phyloP scores from a whole-genome alignment of 1,140 invertebrate species.

The Ceratosolen fusciceps region DNA sequence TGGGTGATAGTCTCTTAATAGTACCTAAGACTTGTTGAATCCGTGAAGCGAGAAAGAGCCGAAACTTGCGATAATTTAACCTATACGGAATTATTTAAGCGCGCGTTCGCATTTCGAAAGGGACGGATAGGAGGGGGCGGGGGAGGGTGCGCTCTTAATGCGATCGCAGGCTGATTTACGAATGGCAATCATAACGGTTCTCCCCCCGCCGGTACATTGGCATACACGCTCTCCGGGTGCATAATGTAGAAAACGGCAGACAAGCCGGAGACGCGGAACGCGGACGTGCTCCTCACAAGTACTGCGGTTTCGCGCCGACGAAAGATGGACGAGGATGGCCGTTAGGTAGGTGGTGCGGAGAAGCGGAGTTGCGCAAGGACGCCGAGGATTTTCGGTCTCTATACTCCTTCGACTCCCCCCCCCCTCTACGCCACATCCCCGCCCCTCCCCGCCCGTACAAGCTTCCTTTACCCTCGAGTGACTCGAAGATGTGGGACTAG shows the following conservation, averaged over 20 bases:
- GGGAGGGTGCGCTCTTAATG: conserved; percentile 2
- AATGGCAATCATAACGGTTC: conserved; percentile 35
- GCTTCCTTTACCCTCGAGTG: too few relatives aligned
- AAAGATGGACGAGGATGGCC: conserved; percentile 1
- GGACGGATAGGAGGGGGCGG: too few relatives aligned
- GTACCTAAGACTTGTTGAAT: too few relatives aligned
- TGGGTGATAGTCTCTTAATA: too few relatives aligned
- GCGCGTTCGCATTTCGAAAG: conserved; percentile 38
- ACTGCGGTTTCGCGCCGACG: conserved; percentile 16
- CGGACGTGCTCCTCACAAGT: background rate
- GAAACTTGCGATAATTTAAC: background rate
- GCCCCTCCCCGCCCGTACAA: too few relatives aligned
- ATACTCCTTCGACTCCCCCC: background rate
- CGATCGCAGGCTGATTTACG: conserved; percentile 33
- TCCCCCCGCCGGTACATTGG: background rate
- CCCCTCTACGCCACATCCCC: too few relatives aligned
- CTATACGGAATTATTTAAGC: background rate
- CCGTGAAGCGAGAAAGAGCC: background rate
- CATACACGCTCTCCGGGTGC: background rate
- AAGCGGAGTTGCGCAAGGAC: conserved; percentile 12
- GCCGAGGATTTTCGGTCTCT: conserved; percentile 3
- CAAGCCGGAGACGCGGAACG: conserved; percentile 27
- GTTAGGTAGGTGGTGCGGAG: background rate
- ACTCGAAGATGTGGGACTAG: too few relatives aligned
- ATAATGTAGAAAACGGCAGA: background rate